These are phyloP conservation scores for Thalassoma bifasciatum DNA, from an alignment of 2,113 vertebrate species.

Conservation along the genomic window DNA sequence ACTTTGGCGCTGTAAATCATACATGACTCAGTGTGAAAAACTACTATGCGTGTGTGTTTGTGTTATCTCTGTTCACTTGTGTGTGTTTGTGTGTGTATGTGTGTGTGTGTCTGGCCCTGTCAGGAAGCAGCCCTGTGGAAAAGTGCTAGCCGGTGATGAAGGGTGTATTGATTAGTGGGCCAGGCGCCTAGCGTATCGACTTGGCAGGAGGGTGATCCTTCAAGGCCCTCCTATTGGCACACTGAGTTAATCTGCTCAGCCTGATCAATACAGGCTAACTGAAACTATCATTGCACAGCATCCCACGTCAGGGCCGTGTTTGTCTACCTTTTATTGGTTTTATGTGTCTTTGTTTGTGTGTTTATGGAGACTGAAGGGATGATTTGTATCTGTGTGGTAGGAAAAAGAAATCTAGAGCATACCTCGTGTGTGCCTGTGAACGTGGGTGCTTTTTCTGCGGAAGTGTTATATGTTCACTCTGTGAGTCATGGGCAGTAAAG, in stretches of 20 bases:
- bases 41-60: conserved; percentile 18
- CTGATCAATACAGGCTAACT: conserved; percentile 78
- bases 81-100: conserved; percentile 28
- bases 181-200: conserved; percentile 78
- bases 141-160: conserved; percentile 74
- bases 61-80: not conserved
- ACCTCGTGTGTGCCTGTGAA: conserved; percentile 44
- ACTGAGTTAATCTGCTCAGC: conserved; percentile 81
- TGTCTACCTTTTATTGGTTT: conserved; percentile 65
- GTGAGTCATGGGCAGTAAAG: conserved; percentile 71
- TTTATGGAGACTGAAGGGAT: conserved; percentile 49
- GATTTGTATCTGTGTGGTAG: conserved; percentile 66
- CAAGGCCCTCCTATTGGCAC: conserved; percentile 79
- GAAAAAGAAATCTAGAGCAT: conserved; percentile 39
- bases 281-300: conserved; percentile 78
- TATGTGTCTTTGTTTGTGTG: conserved; percentile 66
- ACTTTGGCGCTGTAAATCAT: conserved; percentile 8
- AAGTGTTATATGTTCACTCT: conserved; percentile 62
- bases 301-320: conserved; percentile 67
- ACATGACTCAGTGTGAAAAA: conserved; percentile 10
- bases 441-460: conserved; percentile 34
- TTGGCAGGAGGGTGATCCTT: conserved; percentile 74
- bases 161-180: conserved; percentile 74
- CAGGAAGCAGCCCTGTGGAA: conserved; percentile 57
- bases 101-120: conserved; percentile 37